Evolutionary conservation across 2,888 invertebrate genomes (phyloP), one percentile per base, ranked within the genome.

Genomic region (Drosophila falleni): DNA sequence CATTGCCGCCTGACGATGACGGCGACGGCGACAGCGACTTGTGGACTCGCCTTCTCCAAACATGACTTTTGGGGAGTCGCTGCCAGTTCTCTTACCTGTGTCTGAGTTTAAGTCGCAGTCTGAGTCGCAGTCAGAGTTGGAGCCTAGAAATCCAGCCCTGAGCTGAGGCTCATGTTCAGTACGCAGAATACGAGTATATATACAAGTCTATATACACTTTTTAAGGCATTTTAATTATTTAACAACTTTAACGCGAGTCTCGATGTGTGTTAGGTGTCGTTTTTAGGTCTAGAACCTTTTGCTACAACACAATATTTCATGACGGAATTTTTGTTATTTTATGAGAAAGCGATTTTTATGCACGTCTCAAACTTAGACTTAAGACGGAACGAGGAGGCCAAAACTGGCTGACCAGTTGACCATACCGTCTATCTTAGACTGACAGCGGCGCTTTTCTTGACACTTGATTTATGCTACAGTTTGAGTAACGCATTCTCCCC

Each of bases 151-250:
- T 44, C 26, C 15, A 19, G 44, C 26, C 26, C n/a, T 19, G 19
- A 29, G 44, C 15, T 9, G 19, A 16, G 47, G 9, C 37, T 58
- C 37, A 6, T 19, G 33, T 37, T 54, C 26, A 15, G 35, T 50
- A 64, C 50, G 15, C 19, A 35, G 35, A 46, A 61, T 53, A 37
- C 26, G 23, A 33, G 31, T 15, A 55, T 46, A 35, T 41, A 46
- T 44, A 54, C 60, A 46, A 51, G 53, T 56, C n/a, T 33, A 37
- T 39, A 16, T 53, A 62, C n/a, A 37, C 37, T 58, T 74, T 81
- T 74, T 70, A 84, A 64, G 65, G 68, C 81, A 87, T 89, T 87
- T 81, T 87, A 87, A 84, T 84, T 84, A 59, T 89, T 89, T 84
- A 84, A 89, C 89, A 89, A 84, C 87, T 78, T 87, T 83, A 81